Base-by-base conservation (phyloP, 2,113 vertebrate species). In the Sakesphorus luctuosus region DNA sequence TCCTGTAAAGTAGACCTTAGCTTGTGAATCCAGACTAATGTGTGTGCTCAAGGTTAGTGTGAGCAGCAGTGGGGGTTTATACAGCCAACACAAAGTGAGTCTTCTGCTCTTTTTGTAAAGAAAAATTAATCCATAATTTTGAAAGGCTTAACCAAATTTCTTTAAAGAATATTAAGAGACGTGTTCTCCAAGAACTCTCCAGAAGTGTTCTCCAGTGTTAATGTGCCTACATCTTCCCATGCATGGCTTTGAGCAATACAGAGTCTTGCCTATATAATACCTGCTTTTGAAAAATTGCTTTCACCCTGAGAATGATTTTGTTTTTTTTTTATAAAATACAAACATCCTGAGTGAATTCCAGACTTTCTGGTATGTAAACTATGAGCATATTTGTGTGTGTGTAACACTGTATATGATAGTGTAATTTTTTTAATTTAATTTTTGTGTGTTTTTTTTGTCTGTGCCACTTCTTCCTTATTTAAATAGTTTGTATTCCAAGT, bases 51-150 rank as follows among this genome's bases (percentile, higher is more conserved):
- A 58, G 26, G 56, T 33, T 89, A 9, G 11, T 28, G 3, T 18
- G 38, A 91, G 13, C 5, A 72, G 29, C 47, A 35, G 18, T 31
- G 14, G 43, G 62, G 36, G 23, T 40, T 23, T 24, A 9, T 15
- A 28, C 26, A 59, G 19, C 0, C 0, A 89, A 10, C 13, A 3
- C 3, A 3, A 80, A 47, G 18, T 53, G 18, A 44, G 17, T 46
- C 36, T 50, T 65, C 23, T 35, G 11, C 25, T 71, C 36, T 52
- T 72, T 67, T 63, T 49, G 52, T n/a, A 29, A 80, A 65, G 65
- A 36, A 68, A 55, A 21, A 53, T 6, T n/a, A 55, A 43, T 77
- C 11, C 7, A 44, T 8, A 84, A 38, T 67, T 90, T 59, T 29
- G 29, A 62, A 56, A 74, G 31, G 4, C 28, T 69, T 68, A 79